These are phyloP conservation scores for Epizoanthus stellaris DNA, from an alignment of 92 coral and sea anemone genomes.

Conservation along the genomic window DNA sequence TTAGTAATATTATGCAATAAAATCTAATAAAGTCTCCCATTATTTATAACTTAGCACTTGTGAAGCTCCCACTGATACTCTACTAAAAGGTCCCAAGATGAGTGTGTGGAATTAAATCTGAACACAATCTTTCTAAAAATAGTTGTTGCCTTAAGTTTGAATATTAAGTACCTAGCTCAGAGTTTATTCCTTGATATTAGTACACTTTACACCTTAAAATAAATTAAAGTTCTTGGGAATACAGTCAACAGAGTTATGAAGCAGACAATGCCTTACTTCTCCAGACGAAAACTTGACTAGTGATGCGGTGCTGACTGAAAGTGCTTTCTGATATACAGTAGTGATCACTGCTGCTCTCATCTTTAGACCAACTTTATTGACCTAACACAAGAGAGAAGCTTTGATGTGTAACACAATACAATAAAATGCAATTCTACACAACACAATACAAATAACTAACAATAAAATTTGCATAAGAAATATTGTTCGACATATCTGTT, in stretches of 20 bases:
- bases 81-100: background rate
- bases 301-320: slow-evolving; percentile 80
- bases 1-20: too few relatives aligned
- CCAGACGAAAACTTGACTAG: slow-evolving; percentile 88
- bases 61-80: too few relatives aligned
- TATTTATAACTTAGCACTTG: too few relatives aligned
- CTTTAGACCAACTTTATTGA: slow-evolving; percentile 92
- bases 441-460: too few relatives aligned
- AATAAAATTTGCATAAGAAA: too few relatives aligned
- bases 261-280: slow-evolving; percentile 68
- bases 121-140: background rate
- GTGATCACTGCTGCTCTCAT: slow-evolving; percentile 94
- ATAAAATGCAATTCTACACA: too few relatives aligned
- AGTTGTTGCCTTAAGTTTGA: too few relatives aligned
- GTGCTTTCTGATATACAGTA: slow-evolving; percentile 88
- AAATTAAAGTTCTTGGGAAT: background rate
- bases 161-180: too few relatives aligned
- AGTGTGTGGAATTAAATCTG: background rate
- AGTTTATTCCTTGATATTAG: background rate
- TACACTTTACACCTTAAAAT: background rate
- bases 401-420: background rate
- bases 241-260: too few relatives aligned
- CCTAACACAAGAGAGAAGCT: slow-evolving; percentile 47
- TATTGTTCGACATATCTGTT: too few relatives aligned
- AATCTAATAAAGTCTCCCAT: too few relatives aligned